phyloP scores from a whole-genome alignment of 2,113 vertebrate species.

The Panthera uncia region DNA sequence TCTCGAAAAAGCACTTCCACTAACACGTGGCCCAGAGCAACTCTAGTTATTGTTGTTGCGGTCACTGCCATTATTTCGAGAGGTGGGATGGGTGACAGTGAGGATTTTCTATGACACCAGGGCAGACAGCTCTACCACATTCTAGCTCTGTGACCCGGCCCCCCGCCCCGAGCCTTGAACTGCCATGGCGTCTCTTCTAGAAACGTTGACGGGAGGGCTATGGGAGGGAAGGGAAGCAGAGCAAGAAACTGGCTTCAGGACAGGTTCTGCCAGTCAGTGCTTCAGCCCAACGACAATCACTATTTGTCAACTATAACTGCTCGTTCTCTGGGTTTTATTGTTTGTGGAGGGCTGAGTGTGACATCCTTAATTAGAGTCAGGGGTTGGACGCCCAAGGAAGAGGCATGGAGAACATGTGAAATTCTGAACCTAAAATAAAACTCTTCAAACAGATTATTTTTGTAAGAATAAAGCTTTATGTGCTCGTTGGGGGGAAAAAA shows the following conservation, averaged over 20 bases:
- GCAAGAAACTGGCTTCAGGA: neutral
- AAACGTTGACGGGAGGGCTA: neutral
- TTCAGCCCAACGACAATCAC: neutral
- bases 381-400: neutral
- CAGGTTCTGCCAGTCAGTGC: neutral
- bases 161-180: too few species aligned
- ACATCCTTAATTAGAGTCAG: conserved; percentile 60
- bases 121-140: neutral
- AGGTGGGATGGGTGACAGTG: neutral
- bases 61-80: neutral
- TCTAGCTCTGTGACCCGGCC: neutral
- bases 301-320: neutral
- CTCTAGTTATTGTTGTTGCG: neutral
- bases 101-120: neutral
- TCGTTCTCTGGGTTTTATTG: conserved; percentile 48
- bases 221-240: neutral
- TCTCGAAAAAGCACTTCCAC: neutral
- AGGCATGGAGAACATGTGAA: conserved; percentile 45
- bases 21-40: neutral
- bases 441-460: conserved; percentile 58
- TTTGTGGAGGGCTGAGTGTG: neutral
- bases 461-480: conserved; percentile 44
- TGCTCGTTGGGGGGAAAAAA: neutral
- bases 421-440: conserved; percentile 68
- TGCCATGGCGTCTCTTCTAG: neutral